Evolutionary conservation across 1,140 invertebrate species (phyloP).

Genomic region (Charaxes varanes): DNA sequence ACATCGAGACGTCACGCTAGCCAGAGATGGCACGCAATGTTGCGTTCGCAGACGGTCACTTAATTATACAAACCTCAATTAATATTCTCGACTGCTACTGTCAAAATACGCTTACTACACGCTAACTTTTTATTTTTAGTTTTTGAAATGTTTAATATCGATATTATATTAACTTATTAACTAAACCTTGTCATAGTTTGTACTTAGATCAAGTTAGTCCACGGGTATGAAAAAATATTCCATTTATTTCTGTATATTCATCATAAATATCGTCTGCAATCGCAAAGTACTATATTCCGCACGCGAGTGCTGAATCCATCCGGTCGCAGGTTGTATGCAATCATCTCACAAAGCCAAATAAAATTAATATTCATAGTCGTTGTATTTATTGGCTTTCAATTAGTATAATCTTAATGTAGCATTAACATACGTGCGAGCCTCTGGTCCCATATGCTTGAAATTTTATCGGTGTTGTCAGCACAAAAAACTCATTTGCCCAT

Average conservation of each 20-base stretch:
- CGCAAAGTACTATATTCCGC: too few species aligned
- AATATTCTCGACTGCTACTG: too few species aligned
- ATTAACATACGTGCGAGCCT: constrained; percentile 61
- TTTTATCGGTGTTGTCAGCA: constrained; percentile 43
- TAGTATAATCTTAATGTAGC: constrained; percentile 73
- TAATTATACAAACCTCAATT: neutral
- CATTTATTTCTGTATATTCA: neutral
- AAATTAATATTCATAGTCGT: constrained; percentile 73
- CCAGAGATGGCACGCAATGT: constrained; percentile 19
- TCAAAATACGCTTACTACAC: too few species aligned
- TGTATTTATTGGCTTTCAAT: constrained; percentile 74
- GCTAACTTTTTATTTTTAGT: too few species aligned
- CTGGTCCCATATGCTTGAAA: constrained; percentile 43
- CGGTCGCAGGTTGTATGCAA: constrained; percentile 21
- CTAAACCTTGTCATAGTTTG: too few species aligned
- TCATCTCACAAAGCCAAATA: constrained; percentile 56
- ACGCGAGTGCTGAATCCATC: constrained; percentile 33
- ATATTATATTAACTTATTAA: too few species aligned
- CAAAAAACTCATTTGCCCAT: constrained; percentile 4
- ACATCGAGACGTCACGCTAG: constrained; percentile 47
- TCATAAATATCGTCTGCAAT: too few species aligned
- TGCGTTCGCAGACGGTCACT: constrained; percentile 6
- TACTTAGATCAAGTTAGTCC: too few species aligned
- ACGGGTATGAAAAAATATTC: too few species aligned
- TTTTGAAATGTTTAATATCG: too few species aligned